phyloP scores from a whole-genome alignment of 2,888 invertebrate species.

The Ctenicera cuprea region DNA sequence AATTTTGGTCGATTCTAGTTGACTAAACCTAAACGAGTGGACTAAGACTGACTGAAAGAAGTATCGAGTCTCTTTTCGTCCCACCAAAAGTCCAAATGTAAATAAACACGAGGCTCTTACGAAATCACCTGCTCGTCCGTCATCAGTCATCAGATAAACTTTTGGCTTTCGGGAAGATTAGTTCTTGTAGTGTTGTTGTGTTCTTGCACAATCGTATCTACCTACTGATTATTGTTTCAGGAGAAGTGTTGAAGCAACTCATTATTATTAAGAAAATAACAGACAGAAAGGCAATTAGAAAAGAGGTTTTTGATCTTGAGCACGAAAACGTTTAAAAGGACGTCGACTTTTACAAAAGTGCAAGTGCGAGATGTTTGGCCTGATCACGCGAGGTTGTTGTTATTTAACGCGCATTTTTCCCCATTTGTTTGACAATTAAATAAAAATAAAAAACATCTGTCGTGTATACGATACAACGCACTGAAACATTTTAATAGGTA shows the following conservation, averaged over 20 bases:
- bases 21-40: slow-evolving; percentile 41
- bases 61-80: slow-evolving; percentile 31
- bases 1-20: slow-evolving; percentile 12
- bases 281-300: not conserved
- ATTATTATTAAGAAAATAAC: not conserved
- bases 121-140: slow-evolving; percentile 39
- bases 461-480: too few species aligned
- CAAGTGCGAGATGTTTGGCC: not conserved
- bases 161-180: slow-evolving; percentile 10
- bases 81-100: slow-evolving; percentile 19
- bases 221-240: not conserved
- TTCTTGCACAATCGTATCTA: slow-evolving; percentile 3
- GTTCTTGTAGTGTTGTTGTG: not conserved
- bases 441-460: too few species aligned
- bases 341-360: slow-evolving; percentile 16
- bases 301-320: slow-evolving; percentile 5
- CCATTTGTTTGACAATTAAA: too few species aligned
- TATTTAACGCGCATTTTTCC: too few species aligned
- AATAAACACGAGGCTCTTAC: slow-evolving; percentile 32
- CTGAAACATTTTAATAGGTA: too few species aligned
- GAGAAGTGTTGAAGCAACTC: not conserved
- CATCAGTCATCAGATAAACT: slow-evolving; percentile 15
- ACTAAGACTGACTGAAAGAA: slow-evolving; percentile 36
- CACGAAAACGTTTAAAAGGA: not conserved
- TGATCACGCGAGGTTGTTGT: not conserved